These are phyloP conservation scores for Dynastes hyllus DNA, from an alignment of 2,888 invertebrate genomes.

Conservation along the genomic window DNA sequence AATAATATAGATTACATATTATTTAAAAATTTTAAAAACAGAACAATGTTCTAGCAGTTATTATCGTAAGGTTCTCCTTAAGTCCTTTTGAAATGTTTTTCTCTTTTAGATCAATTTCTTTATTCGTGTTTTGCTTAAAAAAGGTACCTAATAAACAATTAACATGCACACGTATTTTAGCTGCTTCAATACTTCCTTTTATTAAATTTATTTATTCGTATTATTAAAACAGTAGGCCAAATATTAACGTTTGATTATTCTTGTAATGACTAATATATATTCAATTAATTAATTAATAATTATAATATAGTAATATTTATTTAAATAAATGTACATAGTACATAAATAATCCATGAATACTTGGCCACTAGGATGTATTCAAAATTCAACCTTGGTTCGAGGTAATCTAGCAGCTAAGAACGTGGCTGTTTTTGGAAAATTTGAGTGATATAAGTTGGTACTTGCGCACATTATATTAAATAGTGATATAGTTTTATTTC, in stretches of 20 bases:
- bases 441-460: too few relatives aligned
- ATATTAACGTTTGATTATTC: slow-evolving; percentile 48
- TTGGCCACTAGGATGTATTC: slow-evolving; percentile 53
- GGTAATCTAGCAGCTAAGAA: slow-evolving; percentile 56
- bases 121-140: not conserved
- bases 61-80: too few relatives aligned
- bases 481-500: too few relatives aligned
- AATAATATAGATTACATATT: slow-evolving; percentile 23
- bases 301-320: slow-evolving; percentile 16
- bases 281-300: slow-evolving; percentile 16
- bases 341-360: slow-evolving; percentile 63
- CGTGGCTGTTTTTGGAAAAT: not conserved
- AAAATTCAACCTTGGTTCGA: not conserved
- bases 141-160: not conserved
- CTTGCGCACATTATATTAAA: too few relatives aligned
- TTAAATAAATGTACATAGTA: slow-evolving; percentile 67
- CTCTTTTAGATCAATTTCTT: slow-evolving; percentile 62
- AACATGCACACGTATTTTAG: slow-evolving; percentile 46
- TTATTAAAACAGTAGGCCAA: slow-evolving; percentile 53
- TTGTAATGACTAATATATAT: not conserved
- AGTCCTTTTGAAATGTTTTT: slow-evolving; percentile 55
- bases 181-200: slow-evolving; percentile 46
- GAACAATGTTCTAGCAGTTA: slow-evolving; percentile 69
- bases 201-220: slow-evolving; percentile 21
- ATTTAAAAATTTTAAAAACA: slow-evolving; percentile 71